Conservation (phyloP, 2,888 invertebrate genomes). For the Trileptium ribeirensis region DNA sequence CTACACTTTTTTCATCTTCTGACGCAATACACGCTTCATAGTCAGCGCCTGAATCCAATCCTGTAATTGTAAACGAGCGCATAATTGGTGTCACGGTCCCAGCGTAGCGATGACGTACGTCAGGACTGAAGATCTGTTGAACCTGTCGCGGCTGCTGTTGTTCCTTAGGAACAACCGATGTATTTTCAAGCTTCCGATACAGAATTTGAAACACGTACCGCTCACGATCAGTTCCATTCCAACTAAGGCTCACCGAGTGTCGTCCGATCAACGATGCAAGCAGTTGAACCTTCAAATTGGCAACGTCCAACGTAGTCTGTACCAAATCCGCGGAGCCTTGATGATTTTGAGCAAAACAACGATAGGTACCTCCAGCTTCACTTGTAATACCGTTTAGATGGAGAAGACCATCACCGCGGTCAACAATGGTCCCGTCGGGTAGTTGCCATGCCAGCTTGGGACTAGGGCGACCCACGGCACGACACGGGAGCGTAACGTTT, state of each 20-base stretch:
- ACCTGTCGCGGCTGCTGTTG: neutral
- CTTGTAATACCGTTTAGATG: conserved; percentile 43
- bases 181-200: conserved; percentile 39
- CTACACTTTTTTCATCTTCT: conserved; percentile 47
- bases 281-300: conserved; percentile 51
- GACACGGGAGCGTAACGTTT: conserved; percentile 51
- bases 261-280: conserved; percentile 49
- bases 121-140: neutral
- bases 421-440: conserved; percentile 50
- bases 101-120: conserved; percentile 20
- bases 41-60: conserved; percentile 51
- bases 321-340: conserved; percentile 47
- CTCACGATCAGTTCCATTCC: conserved; percentile 52
- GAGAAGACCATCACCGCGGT: conserved; percentile 44
- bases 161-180: neutral
- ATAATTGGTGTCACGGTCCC: conserved; percentile 45
- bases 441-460: conserved; percentile 53
- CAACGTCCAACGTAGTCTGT: conserved; percentile 47
- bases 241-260: conserved; percentile 52
- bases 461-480: conserved; percentile 53
- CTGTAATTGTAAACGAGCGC: conserved; percentile 51
- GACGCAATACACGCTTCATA: conserved; percentile 56
- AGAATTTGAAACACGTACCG: conserved; percentile 48
- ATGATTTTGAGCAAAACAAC: conserved; percentile 52
- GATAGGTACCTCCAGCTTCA: conserved; percentile 53